A percentile compares a stretch with the other conserved stretches of the same genome.
These are phyloP conservation scores for Entelurus aequoreus DNA, from an alignment of 2,113 vertebrate genomes.

Conservation along the genomic window DNA sequence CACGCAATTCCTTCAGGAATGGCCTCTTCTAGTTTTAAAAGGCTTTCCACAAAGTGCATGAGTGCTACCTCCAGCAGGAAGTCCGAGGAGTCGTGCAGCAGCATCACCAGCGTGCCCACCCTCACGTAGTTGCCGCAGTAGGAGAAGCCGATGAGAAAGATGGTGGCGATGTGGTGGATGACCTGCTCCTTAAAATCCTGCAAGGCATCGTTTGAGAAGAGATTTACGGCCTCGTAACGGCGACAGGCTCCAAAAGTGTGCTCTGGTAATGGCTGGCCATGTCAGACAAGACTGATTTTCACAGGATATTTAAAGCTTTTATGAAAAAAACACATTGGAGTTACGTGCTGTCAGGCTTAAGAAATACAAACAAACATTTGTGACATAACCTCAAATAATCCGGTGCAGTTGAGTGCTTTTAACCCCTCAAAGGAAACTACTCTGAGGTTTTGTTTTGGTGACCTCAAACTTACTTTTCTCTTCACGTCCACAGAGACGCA, in stretches of 20 bases:
- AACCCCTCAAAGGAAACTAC: background rate
- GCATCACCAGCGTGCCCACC: constrained; percentile 82
- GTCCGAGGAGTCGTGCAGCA: constrained; percentile 85
- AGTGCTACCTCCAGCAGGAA: constrained; percentile 79
- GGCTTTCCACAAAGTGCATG: background rate
- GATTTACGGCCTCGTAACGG: background rate
- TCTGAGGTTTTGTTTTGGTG: background rate
- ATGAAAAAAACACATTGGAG: background rate
- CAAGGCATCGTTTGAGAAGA: constrained; percentile 14
- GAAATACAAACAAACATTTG: constrained; percentile 9
- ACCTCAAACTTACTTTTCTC: constrained; percentile 80
- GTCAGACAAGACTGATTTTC: constrained; percentile 5
- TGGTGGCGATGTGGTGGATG: constrained; percentile 82
- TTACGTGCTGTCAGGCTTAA: constrained; percentile 1
- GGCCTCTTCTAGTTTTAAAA: too few relatives aligned
- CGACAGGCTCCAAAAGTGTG: background rate
- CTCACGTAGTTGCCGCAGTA: constrained; percentile 87
- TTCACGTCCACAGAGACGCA: constrained; percentile 85
- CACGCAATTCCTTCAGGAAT: too few relatives aligned
- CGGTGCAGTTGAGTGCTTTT: background rate
- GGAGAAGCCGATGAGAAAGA: constrained; percentile 85
- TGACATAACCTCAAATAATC: constrained; percentile 30
- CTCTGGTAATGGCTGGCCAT: background rate
- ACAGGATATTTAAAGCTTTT: background rate
- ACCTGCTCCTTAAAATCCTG: constrained; percentile 92